These are phyloP conservation scores for Leptocoma aspasia DNA, from an alignment of 2,113 vertebrate species.

Conservation along the genomic window DNA sequence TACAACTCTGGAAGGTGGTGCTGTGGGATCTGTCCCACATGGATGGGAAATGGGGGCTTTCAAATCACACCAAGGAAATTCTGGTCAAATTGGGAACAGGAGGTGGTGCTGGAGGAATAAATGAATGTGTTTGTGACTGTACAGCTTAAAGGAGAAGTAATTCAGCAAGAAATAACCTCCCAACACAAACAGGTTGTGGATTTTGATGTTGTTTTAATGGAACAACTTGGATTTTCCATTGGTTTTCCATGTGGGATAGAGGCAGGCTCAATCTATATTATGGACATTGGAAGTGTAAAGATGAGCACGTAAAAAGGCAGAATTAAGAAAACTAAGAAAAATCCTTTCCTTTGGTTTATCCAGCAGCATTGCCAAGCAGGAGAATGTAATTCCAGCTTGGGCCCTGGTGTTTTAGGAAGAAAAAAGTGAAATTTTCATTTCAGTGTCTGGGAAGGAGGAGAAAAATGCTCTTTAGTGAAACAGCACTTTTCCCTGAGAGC, in stretches of 20 bases:
- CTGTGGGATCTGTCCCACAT: background rate
- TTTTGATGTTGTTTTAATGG: background rate
- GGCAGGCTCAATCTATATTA: background rate
- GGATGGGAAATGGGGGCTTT: background rate
- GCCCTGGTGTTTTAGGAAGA: background rate
- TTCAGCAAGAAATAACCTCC: background rate
- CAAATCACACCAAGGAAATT: background rate
- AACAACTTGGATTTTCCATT: background rate
- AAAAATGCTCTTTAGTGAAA: background rate
- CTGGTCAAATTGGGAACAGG: background rate
- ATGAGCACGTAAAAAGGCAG: background rate
- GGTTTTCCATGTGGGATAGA: accelerated
- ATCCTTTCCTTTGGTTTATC: background rate
- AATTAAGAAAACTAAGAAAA: background rate
- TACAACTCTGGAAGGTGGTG: background rate
- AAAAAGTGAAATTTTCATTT: background rate
- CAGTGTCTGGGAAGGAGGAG: accelerated
- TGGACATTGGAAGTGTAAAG: background rate
- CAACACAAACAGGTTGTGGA: too few species aligned
- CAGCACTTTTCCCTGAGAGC: background rate
- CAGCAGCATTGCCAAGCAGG: background rate
- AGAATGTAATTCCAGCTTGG: background rate
- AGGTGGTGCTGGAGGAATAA: background rate
- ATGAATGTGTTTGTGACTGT: background rate
- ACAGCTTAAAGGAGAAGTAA: background rate